A percentile compares a stretch with the other conserved stretches of the same genome.
Evolutionary conservation across 2,797 vertebrate species (phyloP).

Genomic region (Petrocephalus schoutedeni): DNA sequence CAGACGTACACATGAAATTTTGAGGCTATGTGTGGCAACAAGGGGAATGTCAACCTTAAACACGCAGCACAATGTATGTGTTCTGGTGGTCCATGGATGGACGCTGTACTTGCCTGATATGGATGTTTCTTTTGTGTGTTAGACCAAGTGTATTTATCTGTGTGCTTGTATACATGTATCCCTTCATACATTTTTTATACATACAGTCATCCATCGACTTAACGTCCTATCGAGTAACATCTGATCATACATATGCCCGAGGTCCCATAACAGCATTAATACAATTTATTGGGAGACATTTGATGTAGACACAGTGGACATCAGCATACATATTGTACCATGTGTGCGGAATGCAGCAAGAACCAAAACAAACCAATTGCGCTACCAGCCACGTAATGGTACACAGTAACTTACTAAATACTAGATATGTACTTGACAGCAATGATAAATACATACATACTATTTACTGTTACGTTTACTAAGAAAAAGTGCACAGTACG

Average conservation of each 20-base stretch:
- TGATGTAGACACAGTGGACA: not conserved
- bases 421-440: not conserved
- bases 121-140: not conserved
- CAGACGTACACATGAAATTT: not conserved
- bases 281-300: not conserved
- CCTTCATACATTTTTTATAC: constrained; percentile 15
- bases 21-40: not conserved
- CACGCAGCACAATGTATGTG: not conserved
- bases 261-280: not conserved
- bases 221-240: not conserved
- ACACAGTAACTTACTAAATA: not conserved
- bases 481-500: not conserved
- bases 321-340: not conserved
- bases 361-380: not conserved
- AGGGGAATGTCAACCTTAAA: not conserved
- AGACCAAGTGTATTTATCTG: not conserved
- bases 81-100: not conserved
- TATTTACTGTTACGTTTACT: not conserved
- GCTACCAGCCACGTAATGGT: not conserved
- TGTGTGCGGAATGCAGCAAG: not conserved
- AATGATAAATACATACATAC: not conserved
- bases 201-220: not conserved
- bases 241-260: not conserved
- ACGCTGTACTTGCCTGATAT: not conserved
- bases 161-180: constrained; percentile 19